phyloP scores from a whole-genome alignment of 2,797 vertebrate genomes.

The Ceyx erithaca region DNA sequence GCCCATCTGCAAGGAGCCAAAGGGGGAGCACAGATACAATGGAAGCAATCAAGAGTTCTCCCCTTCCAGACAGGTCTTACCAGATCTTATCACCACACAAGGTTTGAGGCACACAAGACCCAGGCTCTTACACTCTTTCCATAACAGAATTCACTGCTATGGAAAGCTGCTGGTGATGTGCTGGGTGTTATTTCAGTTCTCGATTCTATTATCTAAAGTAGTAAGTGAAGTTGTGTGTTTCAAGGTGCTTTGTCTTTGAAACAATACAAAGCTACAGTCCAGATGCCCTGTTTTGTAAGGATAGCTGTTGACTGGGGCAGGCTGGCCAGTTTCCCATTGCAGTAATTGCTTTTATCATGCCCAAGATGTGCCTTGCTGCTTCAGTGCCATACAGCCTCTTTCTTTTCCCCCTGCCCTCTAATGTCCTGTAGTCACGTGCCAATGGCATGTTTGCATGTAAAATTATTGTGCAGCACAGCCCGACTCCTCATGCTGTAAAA shows the following conservation, averaged over 20 bases:
- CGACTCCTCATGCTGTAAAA: neutral
- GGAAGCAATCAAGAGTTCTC: too few species aligned
- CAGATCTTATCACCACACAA: too few species aligned
- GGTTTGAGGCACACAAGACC: too few species aligned
- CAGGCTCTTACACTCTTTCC: neutral
- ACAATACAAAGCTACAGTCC: neutral
- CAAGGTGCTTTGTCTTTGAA: neutral
- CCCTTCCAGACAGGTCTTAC: too few species aligned
- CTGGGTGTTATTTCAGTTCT: neutral
- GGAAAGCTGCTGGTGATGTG: neutral
- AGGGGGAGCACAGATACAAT: too few species aligned
- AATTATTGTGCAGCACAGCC: neutral
- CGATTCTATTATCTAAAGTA: too few species aligned
- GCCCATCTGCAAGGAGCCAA: too few species aligned
- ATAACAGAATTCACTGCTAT: neutral
- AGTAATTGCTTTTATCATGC: neutral
- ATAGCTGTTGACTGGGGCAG: neutral
- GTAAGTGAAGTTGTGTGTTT: neutral
- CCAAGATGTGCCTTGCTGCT: neutral
- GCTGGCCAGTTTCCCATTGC: neutral
- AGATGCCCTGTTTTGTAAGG: neutral
- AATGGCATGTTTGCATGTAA: accelerated
- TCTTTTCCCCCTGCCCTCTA: neutral
- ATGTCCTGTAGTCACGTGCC: neutral
- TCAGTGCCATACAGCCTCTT: neutral